Percentiles rank a stretch among this genome's conserved stretches.
Evolutionary conservation across 2,113 vertebrate genomes (phyloP).

Genomic region (Zosterops borbonicus): DNA sequence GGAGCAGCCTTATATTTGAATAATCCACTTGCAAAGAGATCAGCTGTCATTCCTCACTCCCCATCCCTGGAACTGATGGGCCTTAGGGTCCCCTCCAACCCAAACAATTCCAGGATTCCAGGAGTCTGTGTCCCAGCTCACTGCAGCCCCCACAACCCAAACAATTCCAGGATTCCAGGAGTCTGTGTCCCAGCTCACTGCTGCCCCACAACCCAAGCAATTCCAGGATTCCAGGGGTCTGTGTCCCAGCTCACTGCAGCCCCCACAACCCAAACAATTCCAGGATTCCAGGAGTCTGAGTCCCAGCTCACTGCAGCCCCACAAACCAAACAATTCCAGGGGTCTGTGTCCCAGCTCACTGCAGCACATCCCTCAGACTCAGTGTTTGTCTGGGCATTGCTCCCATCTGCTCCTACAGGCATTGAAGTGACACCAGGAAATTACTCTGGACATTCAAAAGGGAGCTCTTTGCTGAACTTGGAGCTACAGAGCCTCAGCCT

Average conservation of each 20-base stretch:
- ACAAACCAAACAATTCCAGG: background rate
- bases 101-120: background rate
- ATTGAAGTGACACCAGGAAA: no score
- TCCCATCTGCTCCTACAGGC: fast-evolving
- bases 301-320: no score
- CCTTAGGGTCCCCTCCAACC: background rate
- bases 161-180: background rate
- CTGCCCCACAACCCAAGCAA: background rate
- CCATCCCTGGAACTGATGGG: no score
- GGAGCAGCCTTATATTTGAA: background rate
- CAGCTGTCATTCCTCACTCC: background rate
- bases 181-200: no score
- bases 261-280: background rate
- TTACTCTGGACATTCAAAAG: background rate
- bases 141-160: background rate
- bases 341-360: background rate
- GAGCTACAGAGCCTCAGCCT: background rate
- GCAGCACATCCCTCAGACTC: background rate
- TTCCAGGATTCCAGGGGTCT: background rate
- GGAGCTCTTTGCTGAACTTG: background rate
- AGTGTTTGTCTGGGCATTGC: background rate
- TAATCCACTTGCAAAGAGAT: background rate
- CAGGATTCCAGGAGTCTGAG: background rate
- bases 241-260: background rate
- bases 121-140: background rate